Evolutionary conservation across 2,888 invertebrate species (phyloP), one percentile per base, ranked within the genome.

Genomic region (Dryadula phaetusa): DNA sequence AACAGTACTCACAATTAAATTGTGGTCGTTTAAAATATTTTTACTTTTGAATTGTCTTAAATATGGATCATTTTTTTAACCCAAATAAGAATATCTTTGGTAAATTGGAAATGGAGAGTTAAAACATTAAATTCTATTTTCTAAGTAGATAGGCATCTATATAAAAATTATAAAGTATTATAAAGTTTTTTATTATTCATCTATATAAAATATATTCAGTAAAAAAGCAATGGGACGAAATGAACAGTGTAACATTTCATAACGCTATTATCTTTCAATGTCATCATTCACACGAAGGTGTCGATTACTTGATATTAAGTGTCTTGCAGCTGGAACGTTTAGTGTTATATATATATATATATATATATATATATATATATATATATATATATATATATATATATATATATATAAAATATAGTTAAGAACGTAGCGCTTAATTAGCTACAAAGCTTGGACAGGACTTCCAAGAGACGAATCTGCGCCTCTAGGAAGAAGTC

Each of bases 261-360:
- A 44, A 28, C 16, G 64, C 44, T 42, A 71, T 71, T 52, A 66
- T 69, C 69, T 71, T 69, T 69, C 71, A 71, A 69, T 69, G 71
- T 71, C 71, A 70, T 71, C 71, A 72, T 69, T 71, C 71, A 66
- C 72, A 72, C 65, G 73, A 66, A 62, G 72, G 70, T 69, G 63
- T 44, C 60, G 64, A 67, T 69, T 66, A 70, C 72, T 65, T 16
- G 53, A 69, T 71, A 71, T 71, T 60, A 49, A 61, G 54, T 68
- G 64, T 65, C 69, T 68, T 28, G 54, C 63, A 65, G 49, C 58
- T 63, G 49, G 56, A 65, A 47, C 58, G 62, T 63, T 68, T 66
- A 62, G 52, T 49, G 60, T 54, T 60, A 62, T 32, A 60, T 62
- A 7, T n/a, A n/a, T n/a, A n/a, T n/a, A n/a, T n/a, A n/a, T n/a